phyloP scores from a whole-genome alignment of 1,140 invertebrate genomes.

The Tetraneura akinire region DNA sequence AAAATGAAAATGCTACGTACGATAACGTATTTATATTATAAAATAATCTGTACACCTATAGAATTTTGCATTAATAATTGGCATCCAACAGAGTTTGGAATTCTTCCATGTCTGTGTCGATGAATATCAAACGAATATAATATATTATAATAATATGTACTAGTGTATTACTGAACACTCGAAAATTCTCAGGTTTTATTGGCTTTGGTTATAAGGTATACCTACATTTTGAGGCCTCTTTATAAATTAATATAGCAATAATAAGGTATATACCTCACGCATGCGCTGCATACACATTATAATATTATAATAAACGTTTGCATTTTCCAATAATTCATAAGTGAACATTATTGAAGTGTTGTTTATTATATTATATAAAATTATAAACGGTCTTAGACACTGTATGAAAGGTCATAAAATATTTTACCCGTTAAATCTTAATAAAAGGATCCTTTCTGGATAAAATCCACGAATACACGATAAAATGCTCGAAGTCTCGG shows the following conservation, averaged over 20 bases:
- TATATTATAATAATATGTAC: neutral
- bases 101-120: slow-evolving; percentile 25
- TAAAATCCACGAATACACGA: no score
- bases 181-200: neutral
- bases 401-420: no score
- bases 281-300: neutral
- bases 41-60: neutral
- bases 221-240: neutral
- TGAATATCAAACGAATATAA: slow-evolving; percentile 13
- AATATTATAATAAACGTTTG: neutral
- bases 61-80: slow-evolving; percentile 35
- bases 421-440: no score
- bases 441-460: no score
- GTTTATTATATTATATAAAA: neutral
- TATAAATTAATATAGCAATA: no score
- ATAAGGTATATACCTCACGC: neutral
- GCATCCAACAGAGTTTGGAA: slow-evolving; percentile 37
- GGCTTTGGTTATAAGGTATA: neutral
- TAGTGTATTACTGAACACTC: no score
- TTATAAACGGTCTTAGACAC: no score
- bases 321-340: neutral
- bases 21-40: neutral
- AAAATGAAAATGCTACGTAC: neutral
- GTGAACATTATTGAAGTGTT: neutral
- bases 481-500: no score